Evolutionary conservation across 2,888 invertebrate species (phyloP).

Genomic region (Palloptera scutellata): DNA sequence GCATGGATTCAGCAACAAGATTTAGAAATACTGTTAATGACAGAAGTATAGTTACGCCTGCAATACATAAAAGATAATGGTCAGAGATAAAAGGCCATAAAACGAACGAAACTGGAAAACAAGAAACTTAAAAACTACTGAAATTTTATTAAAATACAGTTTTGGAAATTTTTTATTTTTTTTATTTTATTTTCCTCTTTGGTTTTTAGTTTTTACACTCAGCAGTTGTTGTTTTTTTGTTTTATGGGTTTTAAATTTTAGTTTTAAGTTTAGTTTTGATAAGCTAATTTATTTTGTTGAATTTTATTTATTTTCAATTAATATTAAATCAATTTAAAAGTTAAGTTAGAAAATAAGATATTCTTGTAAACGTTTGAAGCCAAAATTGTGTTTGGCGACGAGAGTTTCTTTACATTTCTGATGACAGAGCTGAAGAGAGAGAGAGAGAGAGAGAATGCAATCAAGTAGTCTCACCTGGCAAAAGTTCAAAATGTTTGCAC

Average conservation of each 20-base stretch:
- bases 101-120: conserved; percentile 51
- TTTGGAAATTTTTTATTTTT: too few relatives aligned
- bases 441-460: too few relatives aligned
- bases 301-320: conserved; percentile 14
- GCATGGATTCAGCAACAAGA: conserved; percentile 97
- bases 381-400: too few relatives aligned
- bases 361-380: too few relatives aligned
- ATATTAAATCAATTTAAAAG: conserved; percentile 22
- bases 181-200: too few relatives aligned
- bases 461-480: too few relatives aligned
- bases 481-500: too few relatives aligned
- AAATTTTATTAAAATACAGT: conserved; percentile 32
- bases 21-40: conserved; percentile 98
- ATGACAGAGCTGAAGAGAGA: too few relatives aligned
- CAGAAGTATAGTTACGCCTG: conserved; percentile 96
- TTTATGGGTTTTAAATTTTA: not conserved
- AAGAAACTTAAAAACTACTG: conserved; percentile 27
- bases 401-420: too few relatives aligned
- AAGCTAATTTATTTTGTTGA: conserved; percentile 35
- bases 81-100: too few relatives aligned
- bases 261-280: not conserved
- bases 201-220: too few relatives aligned
- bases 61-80: conserved; percentile 60
- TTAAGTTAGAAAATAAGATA: conserved; percentile 14
- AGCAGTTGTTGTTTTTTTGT: too few relatives aligned